These are phyloP conservation scores for Epizoanthus scotinus DNA, from an alignment of 92 coral and sea anemone species.

Conservation along the genomic window DNA sequence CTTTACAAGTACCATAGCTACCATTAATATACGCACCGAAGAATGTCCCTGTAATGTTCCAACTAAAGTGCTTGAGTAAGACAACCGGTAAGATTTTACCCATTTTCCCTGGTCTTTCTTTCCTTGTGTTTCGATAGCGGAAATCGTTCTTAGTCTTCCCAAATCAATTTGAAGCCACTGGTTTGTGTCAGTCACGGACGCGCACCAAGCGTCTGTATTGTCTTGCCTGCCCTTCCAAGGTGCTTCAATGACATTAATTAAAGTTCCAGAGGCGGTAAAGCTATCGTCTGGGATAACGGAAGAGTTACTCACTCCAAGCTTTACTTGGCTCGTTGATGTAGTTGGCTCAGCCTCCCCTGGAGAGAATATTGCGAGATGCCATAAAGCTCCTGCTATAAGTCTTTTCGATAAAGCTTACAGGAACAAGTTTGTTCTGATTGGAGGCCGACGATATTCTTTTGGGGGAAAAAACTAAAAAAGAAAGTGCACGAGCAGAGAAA, in stretches of 20 bases:
- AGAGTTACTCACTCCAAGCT: neutral
- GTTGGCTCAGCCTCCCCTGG: no score
- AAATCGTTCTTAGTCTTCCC: neutral
- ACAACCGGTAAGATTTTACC: neutral
- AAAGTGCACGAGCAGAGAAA: no score
- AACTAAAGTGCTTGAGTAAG: no score
- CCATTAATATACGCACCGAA: neutral
- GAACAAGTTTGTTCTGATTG: no score
- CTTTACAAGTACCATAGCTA: neutral
- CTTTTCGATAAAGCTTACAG: no score
- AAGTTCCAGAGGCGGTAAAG: slow-evolving; percentile 1
- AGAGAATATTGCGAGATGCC: no score
- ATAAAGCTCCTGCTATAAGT: no score
- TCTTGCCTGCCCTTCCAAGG: neutral
- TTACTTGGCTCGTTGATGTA: neutral
- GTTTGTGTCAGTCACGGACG: slow-evolving; percentile 5
- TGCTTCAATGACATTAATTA: neutral
- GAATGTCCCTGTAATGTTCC: neutral
- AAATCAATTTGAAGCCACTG: slow-evolving; percentile 27
- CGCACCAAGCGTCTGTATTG: slow-evolving; percentile 1
- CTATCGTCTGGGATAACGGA: neutral
- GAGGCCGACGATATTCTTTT: no score
- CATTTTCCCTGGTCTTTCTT: neutral
- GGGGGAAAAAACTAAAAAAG: no score
- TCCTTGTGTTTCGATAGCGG: neutral